Conservation (phyloP, 2,797 vertebrate genomes). For the Pangasius krempfi region DNA sequence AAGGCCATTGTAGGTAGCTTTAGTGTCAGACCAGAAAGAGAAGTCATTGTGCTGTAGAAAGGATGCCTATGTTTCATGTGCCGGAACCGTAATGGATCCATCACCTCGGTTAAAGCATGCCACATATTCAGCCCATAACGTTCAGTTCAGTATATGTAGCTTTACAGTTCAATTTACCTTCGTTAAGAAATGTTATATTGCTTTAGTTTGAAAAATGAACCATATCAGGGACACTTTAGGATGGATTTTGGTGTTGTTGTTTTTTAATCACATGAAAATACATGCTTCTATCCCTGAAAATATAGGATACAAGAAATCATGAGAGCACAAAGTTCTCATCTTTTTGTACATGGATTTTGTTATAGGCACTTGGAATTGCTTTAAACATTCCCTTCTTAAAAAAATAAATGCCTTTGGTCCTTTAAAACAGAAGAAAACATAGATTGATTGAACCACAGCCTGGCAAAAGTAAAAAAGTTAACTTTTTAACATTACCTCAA, state of each 20-base stretch:
- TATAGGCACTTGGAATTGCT: constrained; percentile 80
- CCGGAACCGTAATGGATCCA: constrained; percentile 76
- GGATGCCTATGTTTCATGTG: constrained; percentile 76
- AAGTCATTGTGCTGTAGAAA: constrained; percentile 77
- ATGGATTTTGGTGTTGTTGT: constrained; percentile 50
- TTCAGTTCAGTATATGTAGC: constrained; percentile 3
- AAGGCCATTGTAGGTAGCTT: constrained; percentile 74
- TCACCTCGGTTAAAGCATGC: constrained; percentile 65
- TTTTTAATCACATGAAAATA: constrained; percentile 78
- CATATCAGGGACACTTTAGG: constrained; percentile 59
- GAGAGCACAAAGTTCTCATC: constrained; percentile 67
- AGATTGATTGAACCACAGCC: constrained; percentile 66
- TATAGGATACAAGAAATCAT: constrained; percentile 69
- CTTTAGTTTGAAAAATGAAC: constrained; percentile 46
- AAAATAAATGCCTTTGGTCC: constrained; percentile 78
- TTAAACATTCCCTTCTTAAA: constrained; percentile 72
- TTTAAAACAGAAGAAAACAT: constrained; percentile 64
- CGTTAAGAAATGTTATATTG: not conserved
- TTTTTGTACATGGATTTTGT: constrained; percentile 70
- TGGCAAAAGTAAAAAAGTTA: constrained; percentile 51
- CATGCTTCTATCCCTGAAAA: constrained; percentile 73
- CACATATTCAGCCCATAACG: constrained; percentile 40
- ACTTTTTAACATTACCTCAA: constrained; percentile 55
- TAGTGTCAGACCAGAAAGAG: constrained; percentile 75
- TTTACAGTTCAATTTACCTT: not conserved